Evolutionary conservation across 1,140 invertebrate genomes (phyloP).

Genomic region (Paraescarpia echinospica): DNA sequence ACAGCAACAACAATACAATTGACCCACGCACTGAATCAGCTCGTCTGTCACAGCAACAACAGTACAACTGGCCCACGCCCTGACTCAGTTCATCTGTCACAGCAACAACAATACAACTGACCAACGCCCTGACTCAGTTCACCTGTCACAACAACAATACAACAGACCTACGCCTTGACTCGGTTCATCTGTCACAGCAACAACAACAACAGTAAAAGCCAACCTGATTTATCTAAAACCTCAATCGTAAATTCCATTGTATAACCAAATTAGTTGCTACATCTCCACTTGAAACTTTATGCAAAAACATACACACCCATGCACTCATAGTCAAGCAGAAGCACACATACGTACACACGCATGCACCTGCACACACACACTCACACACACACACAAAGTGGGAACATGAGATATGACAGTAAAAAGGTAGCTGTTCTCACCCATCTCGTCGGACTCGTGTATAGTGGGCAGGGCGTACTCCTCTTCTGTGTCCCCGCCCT

Average conservation of each 20-base stretch:
- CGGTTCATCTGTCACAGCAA: not conserved
- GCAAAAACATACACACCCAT: no score
- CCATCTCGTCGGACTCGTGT: slow-evolving; percentile 44
- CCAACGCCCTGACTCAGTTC: slow-evolving; percentile 8
- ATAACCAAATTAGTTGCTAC: no score
- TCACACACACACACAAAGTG: not conserved
- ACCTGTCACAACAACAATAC: not conserved
- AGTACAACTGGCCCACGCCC: not conserved
- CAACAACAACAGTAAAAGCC: not conserved
- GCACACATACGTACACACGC: not conserved
- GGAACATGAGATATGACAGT: not conserved
- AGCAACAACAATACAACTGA: not conserved
- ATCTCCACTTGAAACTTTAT: no score
- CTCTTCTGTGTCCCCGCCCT: slow-evolving; percentile 45
- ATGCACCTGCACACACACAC: not conserved
- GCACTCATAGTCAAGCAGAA: no score
- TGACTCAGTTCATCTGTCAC: slow-evolving; percentile 13
- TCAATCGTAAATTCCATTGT: no score
- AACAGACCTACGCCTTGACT: slow-evolving; percentile 13
- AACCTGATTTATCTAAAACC: not conserved
- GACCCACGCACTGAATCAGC: not conserved
- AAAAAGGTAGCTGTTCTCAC: slow-evolving; percentile 26
- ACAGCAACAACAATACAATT: not conserved
- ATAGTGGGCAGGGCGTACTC: slow-evolving; percentile 43
- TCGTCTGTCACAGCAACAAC: not conserved